Percentiles rank a stretch among this genome's conserved stretches.
These are phyloP conservation scores for Tethea ocularis DNA, from an alignment of 2,888 invertebrate species.

Conservation along the genomic window DNA sequence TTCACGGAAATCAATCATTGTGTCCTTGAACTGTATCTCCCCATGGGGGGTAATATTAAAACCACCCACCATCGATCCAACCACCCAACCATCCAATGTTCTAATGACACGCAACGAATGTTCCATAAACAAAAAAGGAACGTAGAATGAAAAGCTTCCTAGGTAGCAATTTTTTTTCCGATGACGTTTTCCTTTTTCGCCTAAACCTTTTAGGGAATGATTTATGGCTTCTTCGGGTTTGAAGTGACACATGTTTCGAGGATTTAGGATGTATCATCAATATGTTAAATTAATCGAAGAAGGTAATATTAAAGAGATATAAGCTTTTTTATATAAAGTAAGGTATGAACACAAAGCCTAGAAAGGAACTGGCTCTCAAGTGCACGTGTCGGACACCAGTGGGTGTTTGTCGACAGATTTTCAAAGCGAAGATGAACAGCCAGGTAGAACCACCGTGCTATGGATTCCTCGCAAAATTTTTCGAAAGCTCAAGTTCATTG, in stretches of 20 bases:
- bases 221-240: neutral
- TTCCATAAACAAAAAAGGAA: slow-evolving; percentile 27
- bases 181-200: neutral
- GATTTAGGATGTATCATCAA: neutral
- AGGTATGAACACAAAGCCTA: too few relatives aligned
- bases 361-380: too few relatives aligned
- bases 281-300: neutral
- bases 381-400: too few relatives aligned
- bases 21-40: slow-evolving; percentile 5
- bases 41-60: slow-evolving; percentile 6
- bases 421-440: too few relatives aligned
- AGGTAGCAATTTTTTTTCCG: neutral
- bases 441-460: too few relatives aligned
- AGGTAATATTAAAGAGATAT: neutral
- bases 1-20: neutral
- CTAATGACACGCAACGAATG: slow-evolving; percentile 27
- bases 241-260: neutral
- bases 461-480: too few relatives aligned
- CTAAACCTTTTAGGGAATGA: neutral
- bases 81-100: slow-evolving; percentile 18
- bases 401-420: too few relatives aligned
- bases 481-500: too few relatives aligned
- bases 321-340: too few relatives aligned
- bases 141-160: neutral
- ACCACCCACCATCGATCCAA: slow-evolving; percentile 21